phyloP scores from a whole-genome alignment of 2,113 vertebrate genomes.

The Nyctibius bracteatus region DNA sequence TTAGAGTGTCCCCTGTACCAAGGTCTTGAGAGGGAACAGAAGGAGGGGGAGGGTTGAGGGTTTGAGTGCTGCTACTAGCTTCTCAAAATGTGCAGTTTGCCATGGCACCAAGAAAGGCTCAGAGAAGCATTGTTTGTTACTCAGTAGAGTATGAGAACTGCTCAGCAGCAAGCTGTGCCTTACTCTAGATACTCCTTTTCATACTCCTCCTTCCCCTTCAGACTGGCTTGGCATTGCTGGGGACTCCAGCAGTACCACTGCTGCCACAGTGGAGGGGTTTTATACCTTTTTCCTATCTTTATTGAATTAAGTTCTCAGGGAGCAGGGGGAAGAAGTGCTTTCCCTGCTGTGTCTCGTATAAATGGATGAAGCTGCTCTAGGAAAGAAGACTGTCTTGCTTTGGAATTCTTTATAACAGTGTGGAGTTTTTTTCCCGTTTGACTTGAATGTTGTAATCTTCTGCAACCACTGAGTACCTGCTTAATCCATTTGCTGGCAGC shows the following conservation, averaged over 20 bases:
- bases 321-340: not conserved
- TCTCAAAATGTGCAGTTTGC: not conserved
- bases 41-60: not conserved
- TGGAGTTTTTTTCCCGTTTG: not conserved
- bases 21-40: not conserved
- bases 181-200: not conserved
- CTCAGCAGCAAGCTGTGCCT: not conserved
- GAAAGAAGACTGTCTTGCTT: not conserved
- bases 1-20: not conserved
- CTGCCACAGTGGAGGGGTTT: not conserved
- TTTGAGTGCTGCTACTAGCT: not conserved
- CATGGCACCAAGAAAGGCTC: not conserved
- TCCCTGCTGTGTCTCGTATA: not conserved
- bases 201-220: not conserved
- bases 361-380: not conserved
- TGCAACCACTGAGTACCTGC: not conserved
- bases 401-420: not conserved
- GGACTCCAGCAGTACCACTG: not conserved
- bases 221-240: not conserved
- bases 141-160: not conserved
- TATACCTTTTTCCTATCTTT: not conserved
- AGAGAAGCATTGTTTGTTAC: not conserved
- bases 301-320: not conserved
- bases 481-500: not conserved
- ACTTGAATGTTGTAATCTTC: not conserved